Conservation (phyloP, 2,888 invertebrate species). For the Nyleta sp. region DNA sequence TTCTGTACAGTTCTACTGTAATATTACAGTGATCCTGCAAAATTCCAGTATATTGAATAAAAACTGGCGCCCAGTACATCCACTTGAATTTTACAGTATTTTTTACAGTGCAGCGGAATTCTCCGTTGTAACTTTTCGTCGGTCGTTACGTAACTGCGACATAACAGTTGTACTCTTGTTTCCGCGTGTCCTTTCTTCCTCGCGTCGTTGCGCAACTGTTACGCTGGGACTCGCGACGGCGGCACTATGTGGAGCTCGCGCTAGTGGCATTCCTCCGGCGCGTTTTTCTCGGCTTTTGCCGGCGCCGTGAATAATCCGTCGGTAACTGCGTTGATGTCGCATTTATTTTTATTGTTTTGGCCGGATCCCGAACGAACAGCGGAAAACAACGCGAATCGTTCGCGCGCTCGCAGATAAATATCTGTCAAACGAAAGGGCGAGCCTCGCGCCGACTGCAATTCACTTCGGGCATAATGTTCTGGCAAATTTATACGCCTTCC, state of each 20-base stretch:
- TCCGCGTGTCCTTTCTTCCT: constrained; percentile 30
- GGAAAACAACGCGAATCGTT: constrained; percentile 55
- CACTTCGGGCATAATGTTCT: constrained; percentile 58
- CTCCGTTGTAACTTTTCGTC: constrained; percentile 32
- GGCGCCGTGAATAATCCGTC: constrained; percentile 39
- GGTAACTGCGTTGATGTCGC: constrained; percentile 47
- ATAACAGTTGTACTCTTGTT: constrained; percentile 48
- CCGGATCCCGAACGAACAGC: constrained; percentile 22
- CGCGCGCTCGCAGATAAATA: constrained; percentile 47
- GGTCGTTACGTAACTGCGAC: constrained; percentile 43
- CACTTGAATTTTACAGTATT: no score
- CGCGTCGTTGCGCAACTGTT: constrained; percentile 24
- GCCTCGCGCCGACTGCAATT: constrained; percentile 39
- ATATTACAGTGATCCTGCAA: no score
- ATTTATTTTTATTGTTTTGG: constrained; percentile 51
- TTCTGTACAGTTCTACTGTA: no score
- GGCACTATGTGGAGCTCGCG: neutral
- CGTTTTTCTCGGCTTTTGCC: constrained; percentile 30
- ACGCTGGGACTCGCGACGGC: constrained; percentile 2
- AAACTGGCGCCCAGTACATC: no score
- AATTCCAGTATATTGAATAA: no score
- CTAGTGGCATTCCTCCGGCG: constrained; percentile 15
- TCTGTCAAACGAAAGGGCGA: constrained; percentile 38
- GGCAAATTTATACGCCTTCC: constrained; percentile 58
- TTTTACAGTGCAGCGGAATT: no score